Base-by-base conservation (phyloP, 2,113 vertebrate genomes). In the Dasyurus viverrinus region DNA sequence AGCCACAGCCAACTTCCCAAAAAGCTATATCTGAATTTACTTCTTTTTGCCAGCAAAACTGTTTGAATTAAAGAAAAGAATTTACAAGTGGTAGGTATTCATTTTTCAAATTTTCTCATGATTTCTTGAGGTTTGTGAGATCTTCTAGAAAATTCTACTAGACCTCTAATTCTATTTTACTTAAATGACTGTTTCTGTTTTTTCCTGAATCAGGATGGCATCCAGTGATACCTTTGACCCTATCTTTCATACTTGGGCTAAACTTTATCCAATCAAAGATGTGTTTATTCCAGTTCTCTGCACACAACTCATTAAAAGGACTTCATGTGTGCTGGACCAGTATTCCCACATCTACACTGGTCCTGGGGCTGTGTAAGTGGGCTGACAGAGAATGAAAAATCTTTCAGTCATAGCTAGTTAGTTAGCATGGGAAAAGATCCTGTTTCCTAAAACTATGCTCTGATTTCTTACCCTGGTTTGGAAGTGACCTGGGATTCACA, bases 361-460 rank as follows among this genome's bases (percentile, higher is more conserved):
- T 84, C n/a, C 19, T 9, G 30, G 68, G 52, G 48, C 22, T 91
- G 11, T 95, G 84, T 95, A 93, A 42, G 46, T 55, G 60, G 0
- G 91, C 14, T 55, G 68, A 96, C 93, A 57, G 55, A 8, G 46
- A 76, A 50, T 46, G 47, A 19, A 24, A 60, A 42, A 8, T 94
- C 53, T 93, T 90, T 42, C 25, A 92, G 24, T 95, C 52, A 76
- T 47, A 8, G 91, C 90, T 27, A 89, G 9, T 76, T 90, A n/a
- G 90, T 46, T 53, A 93, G 54, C 7, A 89, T 5, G 53, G 92
- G 47, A 94, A 89, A 97, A 92, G 76, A 93, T 90, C 16, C 48
- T 84, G n/a, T 42, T 5, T 84, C n/a, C 68, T 84, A 84, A 84
- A 84, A n/a, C 36, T 84, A 42, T n/a, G 3, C 16, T 84, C 68